These are phyloP conservation scores for Zygaena filipendulae DNA, from an alignment of 2,888 invertebrate genomes.

Conservation along the genomic window DNA sequence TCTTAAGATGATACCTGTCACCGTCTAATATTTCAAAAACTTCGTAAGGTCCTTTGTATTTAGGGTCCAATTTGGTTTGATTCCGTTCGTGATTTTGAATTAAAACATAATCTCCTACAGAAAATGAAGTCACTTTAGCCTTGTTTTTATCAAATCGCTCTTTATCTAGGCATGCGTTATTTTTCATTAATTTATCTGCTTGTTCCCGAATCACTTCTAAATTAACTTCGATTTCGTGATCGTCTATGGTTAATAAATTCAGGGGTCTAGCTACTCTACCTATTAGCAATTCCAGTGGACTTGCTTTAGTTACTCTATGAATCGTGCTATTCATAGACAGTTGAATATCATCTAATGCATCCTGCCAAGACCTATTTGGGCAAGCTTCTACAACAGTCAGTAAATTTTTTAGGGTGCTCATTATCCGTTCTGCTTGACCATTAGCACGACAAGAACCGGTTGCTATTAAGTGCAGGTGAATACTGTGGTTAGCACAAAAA, in stretches of 20 bases:
- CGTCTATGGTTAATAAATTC: constrained; percentile 1
- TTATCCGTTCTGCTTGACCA: constrained; percentile 21
- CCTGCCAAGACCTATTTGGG: constrained; percentile 19
- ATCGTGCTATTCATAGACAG: constrained; percentile 21
- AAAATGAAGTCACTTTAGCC: constrained; percentile 2
- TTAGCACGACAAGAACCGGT: constrained; percentile 13
- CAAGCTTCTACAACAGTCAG: constrained; percentile 12
- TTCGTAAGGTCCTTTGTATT: constrained; percentile 1
- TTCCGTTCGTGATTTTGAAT: constrained; percentile 2
- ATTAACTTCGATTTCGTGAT: constrained; percentile 1
- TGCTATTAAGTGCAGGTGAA: no score
- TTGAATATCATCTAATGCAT: constrained; percentile 21
- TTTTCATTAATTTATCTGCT: constrained; percentile 3
- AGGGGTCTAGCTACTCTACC: constrained; percentile 1
- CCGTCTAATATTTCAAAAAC: constrained; percentile 10
- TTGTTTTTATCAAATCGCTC: constrained; percentile 3
- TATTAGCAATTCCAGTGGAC: constrained; percentile 20
- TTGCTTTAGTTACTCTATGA: constrained; percentile 19
- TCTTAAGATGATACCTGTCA: constrained; percentile 8
- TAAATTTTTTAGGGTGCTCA: constrained; percentile 16
- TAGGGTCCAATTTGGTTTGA: constrained; percentile 2
- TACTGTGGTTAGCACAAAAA: constrained; percentile 16
- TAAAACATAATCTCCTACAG: constrained; percentile 2
- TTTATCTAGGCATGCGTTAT: not conserved
- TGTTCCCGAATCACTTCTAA: constrained; percentile 3